A percentile compares a stretch with the other conserved stretches of the same genome.
phyloP scores from a whole-genome alignment of 2,113 vertebrate species.

The Dasyprocta punctata region DNA sequence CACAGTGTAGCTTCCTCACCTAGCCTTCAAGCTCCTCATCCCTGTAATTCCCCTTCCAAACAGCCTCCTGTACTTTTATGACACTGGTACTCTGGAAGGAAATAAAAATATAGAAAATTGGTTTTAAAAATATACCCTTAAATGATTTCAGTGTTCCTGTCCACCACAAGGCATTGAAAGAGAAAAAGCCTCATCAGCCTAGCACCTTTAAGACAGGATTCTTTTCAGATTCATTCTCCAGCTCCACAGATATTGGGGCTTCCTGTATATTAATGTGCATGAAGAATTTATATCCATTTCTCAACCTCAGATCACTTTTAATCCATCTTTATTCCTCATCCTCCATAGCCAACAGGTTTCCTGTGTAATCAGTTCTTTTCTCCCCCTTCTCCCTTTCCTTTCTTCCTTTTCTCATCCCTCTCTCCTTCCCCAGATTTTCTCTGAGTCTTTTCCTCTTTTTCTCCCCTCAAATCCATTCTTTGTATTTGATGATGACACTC shows the following conservation, averaged over 20 bases:
- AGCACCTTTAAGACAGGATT: rapidly evolving
- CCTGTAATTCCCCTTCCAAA: neutral
- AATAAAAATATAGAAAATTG: neutral
- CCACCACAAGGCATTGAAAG: neutral
- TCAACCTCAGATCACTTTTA: neutral
- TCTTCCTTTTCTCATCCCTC: no score
- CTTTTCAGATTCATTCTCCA: rapidly evolving
- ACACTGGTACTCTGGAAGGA: neutral
- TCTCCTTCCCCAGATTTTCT: no score
- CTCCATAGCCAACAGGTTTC: neutral
- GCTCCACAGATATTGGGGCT: neutral
- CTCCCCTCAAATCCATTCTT: neutral
- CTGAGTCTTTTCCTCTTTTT: neutral
- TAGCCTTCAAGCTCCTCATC: neutral
- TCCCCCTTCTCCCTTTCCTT: no score
- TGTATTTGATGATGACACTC: neutral
- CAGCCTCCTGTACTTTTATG: neutral
- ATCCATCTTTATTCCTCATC: neutral
- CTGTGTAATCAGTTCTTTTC: neutral
- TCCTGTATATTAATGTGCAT: neutral
- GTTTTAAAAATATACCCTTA: neutral
- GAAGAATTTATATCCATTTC: neutral
- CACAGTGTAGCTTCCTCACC: rapidly evolving
- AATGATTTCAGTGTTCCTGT: neutral
- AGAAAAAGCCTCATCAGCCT: neutral